These are phyloP conservation scores for Phrynosoma blainvillii DNA, from an alignment of 2,113 vertebrate species.

Conservation along the genomic window DNA sequence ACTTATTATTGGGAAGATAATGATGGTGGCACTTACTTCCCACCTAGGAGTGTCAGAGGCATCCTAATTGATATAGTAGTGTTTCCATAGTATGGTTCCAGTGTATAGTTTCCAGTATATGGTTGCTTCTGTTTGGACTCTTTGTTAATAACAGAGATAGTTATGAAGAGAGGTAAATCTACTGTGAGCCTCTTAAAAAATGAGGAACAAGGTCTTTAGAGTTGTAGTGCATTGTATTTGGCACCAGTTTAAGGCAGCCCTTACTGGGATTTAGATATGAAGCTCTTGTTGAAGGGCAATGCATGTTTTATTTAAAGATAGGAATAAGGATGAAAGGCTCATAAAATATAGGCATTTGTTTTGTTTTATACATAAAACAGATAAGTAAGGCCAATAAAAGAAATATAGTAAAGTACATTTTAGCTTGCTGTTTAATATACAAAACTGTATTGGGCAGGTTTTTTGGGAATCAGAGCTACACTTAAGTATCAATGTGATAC, in stretches of 20 bases:
- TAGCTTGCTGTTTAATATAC: slow-evolving; percentile 28
- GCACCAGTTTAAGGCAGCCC: neutral
- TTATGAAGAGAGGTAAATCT: neutral
- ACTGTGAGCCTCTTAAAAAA: neutral
- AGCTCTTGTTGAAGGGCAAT: slow-evolving; percentile 14
- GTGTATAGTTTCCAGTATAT: neutral
- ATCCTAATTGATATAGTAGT: neutral
- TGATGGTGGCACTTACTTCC: neutral
- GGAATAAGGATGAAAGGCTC: neutral
- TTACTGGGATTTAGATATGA: slow-evolving; percentile 1
- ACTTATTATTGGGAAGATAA: neutral
- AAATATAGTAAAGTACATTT: slow-evolving; percentile 31
- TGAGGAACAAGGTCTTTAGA: neutral
- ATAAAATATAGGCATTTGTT: slow-evolving; percentile 12
- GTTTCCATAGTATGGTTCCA: neutral
- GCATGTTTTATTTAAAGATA: neutral
- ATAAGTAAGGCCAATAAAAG: slow-evolving; percentile 25
- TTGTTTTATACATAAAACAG: slow-evolving; percentile 15
- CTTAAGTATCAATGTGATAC: neutral
- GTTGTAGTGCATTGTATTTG: neutral
- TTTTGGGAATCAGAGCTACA: neutral
- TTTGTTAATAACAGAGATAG: neutral
- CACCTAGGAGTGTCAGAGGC: neutral
- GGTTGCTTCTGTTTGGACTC: neutral
- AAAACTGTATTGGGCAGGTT: neutral